Evolutionary conservation across 2,113 vertebrate species (phyloP).

Genomic region (Lycocorax pyrrhopterus): DNA sequence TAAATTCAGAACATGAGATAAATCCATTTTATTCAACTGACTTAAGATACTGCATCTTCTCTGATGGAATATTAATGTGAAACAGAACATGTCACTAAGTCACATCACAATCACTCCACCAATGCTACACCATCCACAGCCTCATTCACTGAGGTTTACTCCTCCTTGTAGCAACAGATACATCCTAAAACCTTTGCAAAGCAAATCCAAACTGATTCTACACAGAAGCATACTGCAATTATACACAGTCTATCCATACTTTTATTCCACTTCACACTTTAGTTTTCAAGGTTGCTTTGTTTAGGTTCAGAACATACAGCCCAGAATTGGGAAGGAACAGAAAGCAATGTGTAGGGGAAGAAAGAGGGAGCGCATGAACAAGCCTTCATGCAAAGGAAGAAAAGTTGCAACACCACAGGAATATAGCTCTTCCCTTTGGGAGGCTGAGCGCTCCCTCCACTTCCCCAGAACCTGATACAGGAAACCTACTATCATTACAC

Average conservation of each 20-base stretch:
- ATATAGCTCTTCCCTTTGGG: background rate
- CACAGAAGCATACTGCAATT: background rate
- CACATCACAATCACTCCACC: background rate
- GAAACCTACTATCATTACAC: background rate
- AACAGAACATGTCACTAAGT: background rate
- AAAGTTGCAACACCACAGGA: background rate
- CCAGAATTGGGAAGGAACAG: background rate
- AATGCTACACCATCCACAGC: background rate
- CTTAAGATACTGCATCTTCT: background rate
- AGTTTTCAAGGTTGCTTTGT: background rate
- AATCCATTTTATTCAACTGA: background rate
- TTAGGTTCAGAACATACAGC: background rate
- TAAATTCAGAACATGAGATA: background rate
- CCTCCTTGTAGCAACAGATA: background rate
- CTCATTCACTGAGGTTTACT: background rate
- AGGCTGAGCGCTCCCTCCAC: fast-evolving
- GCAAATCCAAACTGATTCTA: background rate
- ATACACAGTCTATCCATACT: background rate
- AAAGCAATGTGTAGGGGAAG: background rate
- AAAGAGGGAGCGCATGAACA: background rate
- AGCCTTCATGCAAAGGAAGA: background rate
- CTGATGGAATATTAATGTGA: background rate
- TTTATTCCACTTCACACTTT: background rate
- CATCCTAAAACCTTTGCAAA: background rate
- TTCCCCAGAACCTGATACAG: background rate